These are phyloP conservation scores for Intellagama lesueurii DNA, from an alignment of 2,797 vertebrate genomes.

Conservation along the genomic window DNA sequence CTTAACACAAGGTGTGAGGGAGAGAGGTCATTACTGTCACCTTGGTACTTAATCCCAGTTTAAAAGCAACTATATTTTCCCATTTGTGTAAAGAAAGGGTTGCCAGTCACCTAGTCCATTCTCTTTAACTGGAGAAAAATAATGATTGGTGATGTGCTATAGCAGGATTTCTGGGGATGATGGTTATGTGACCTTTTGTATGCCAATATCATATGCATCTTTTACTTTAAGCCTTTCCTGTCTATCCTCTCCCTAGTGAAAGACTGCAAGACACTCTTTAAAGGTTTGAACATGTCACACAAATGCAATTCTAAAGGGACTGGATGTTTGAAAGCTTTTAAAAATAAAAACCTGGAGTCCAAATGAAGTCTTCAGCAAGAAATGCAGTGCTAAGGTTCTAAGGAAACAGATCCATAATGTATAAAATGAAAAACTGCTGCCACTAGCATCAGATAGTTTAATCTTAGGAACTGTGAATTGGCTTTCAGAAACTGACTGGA, in stretches of 20 bases:
- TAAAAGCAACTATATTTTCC: no score
- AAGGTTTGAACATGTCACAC: not conserved
- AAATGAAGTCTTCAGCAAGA: not conserved
- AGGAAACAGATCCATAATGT: not conserved
- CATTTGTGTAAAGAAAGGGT: no score
- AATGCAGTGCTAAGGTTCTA: not conserved
- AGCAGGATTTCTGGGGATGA: not conserved
- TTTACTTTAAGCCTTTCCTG: not conserved
- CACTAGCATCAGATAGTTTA: conserved; percentile 5
- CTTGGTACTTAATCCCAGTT: no score
- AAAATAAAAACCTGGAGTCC: not conserved
- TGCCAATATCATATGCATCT: not conserved
- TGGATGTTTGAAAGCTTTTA: not conserved
- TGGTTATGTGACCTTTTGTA: not conserved
- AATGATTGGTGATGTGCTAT: not conserved
- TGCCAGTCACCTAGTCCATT: no score
- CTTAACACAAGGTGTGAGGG: no score
- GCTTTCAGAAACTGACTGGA: conserved; percentile 41
- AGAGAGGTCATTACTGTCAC: no score
- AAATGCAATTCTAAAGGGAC: not conserved
- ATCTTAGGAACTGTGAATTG: conserved; percentile 36
- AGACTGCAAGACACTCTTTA: not conserved
- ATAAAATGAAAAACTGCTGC: conserved; percentile 27
- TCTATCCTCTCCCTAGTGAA: not conserved
- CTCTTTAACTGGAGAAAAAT: not conserved